Base-by-base conservation (phyloP, 2,888 invertebrate species). In the Acleris laterana region DNA sequence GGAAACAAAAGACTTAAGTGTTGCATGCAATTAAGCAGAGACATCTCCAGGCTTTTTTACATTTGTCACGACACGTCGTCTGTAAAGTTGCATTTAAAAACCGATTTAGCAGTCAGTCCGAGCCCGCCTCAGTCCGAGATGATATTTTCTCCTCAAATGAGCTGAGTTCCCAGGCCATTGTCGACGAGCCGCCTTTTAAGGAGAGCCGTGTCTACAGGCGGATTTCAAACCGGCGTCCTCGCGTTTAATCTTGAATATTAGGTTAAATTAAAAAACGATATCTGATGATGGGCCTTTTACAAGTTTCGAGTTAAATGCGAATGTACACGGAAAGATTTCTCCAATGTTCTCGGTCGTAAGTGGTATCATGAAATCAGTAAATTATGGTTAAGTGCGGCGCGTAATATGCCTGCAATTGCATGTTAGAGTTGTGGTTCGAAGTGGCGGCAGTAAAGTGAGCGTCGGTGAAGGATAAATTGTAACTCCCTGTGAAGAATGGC, bases 121-220 rank as follows among this genome's bases (percentile, higher is more conserved):
- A 38, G 38, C 74, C 76, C 66, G 80, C 82, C 78, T 25, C 51
- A 65, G 61, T 57, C 78, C 83, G 83, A 84, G 82, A 87, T 88
- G 83, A 89, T 90, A 90, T 90, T 90, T 89, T 88, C 89, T 87
- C 84, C 80, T 89, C 88, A 93, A 93, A 93, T 92, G 92, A 93
- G 91, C 88, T 80, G 78, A 81, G 92, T 93, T 93, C 92, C 90
- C 92, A 92, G 81, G 87, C 86, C 83, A 92, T 93, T 93, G 92
- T 92, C 84, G 88, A 87, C 83, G 78, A 74, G 77, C 73, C 80
- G 80, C 91, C 92, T 85, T 92, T 84, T 90, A 91, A 80, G 90
- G 92, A 78, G 78, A 77, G 71, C 72, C 70, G 73, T 73, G 74
- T 75, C 79, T 86, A 90, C 89, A 89, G 91, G 88, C 84, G 80